A percentile compares a stretch with the other conserved stretches of the same genome.
Evolutionary conservation across 2,113 vertebrate species (phyloP).

Genomic region (Festucalex cinctus): DNA sequence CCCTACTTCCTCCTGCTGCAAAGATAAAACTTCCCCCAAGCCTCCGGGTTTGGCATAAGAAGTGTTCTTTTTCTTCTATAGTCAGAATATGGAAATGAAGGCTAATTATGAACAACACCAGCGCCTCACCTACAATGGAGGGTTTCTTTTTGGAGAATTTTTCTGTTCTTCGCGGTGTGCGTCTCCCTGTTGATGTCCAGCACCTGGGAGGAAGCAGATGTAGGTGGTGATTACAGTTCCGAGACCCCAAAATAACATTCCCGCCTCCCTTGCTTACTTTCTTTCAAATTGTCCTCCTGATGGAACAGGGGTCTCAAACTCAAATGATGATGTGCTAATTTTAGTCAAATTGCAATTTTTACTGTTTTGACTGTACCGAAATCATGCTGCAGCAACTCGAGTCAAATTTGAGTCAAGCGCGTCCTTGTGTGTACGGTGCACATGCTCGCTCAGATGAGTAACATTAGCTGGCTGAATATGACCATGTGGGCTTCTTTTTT

Average conservation of each 20-base stretch:
- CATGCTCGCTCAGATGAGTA: constrained; percentile 44
- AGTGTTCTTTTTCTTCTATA: constrained; percentile 15
- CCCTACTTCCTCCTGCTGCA: constrained; percentile 46
- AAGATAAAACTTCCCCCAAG: constrained; percentile 35
- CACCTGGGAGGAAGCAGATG: constrained; percentile 66
- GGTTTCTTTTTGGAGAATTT: constrained; percentile 2
- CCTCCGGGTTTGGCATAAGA: constrained; percentile 12
- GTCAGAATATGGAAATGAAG: constrained; percentile 22
- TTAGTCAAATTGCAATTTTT: background rate
- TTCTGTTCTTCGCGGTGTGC: constrained; percentile 5
- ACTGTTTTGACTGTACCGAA: background rate
- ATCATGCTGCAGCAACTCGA: background rate
- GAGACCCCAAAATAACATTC: constrained; percentile 58
- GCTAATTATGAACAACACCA: constrained; percentile 21
- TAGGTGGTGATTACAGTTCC: constrained; percentile 59
- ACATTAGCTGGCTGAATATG: constrained; percentile 46
- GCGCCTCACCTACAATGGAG: background rate
- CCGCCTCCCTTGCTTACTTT: constrained; percentile 23
- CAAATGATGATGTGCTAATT: background rate
- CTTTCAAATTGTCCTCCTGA: background rate
- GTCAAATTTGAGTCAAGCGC: background rate
- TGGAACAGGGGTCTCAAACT: too few species aligned
- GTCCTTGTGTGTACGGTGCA: background rate
- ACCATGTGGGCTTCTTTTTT: constrained; percentile 15
- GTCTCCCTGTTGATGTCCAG: constrained; percentile 41